phyloP scores from a whole-genome alignment of 2,888 invertebrate genomes.

The Rhodophaea formosa region DNA sequence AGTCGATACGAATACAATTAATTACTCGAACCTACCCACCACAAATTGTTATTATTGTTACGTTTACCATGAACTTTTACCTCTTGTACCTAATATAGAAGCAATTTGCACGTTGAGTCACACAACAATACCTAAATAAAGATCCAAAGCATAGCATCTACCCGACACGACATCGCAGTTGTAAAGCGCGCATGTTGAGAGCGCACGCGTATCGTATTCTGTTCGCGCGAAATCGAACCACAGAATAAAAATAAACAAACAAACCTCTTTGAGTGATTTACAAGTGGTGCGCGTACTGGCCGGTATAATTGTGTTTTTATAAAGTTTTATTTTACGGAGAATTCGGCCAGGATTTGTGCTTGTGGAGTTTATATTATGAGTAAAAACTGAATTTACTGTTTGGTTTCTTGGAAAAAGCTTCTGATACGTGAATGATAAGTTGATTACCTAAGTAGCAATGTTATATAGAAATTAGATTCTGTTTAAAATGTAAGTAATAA shows the following conservation, averaged over 20 bases:
- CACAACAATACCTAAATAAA: neutral
- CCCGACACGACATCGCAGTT: neutral
- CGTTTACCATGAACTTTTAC: neutral
- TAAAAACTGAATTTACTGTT: neutral
- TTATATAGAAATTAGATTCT: too few species aligned
- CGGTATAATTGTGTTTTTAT: slow-evolving; percentile 7
- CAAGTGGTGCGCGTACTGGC: slow-evolving; percentile 4
- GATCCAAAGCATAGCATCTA: slow-evolving; percentile 1
- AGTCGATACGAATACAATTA: too few species aligned
- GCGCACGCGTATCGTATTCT: slow-evolving; percentile 16
- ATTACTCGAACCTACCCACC: too few species aligned
- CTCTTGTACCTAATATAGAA: neutral
- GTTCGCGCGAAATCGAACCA: neutral
- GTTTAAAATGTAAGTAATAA: too few species aligned
- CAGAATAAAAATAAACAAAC: slow-evolving; percentile 6
- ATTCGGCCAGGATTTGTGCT: slow-evolving; percentile 4
- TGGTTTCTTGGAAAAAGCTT: neutral
- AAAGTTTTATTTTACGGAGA: neutral
- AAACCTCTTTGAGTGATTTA: slow-evolving; percentile 16
- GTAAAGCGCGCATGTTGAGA: slow-evolving; percentile 13
- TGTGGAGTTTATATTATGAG: neutral
- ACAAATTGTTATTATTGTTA: neutral
- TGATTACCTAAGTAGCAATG: too few species aligned
- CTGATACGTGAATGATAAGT: neutral
- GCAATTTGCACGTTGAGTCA: neutral